Evolutionary conservation across 2,797 vertebrate genomes (phyloP).

Genomic region (Nannoperca obscura): DNA sequence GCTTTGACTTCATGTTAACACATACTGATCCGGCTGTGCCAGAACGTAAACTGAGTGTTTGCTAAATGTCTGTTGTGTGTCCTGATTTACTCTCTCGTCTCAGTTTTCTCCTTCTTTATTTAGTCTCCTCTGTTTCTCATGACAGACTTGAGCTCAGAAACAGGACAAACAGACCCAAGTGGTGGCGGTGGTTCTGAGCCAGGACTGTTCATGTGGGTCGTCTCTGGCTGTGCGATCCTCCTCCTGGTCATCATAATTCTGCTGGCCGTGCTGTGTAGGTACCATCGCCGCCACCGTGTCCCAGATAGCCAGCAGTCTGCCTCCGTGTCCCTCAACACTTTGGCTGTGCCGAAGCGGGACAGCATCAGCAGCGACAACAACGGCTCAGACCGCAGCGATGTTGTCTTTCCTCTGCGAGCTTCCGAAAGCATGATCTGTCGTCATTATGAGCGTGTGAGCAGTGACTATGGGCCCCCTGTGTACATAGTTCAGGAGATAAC

Average conservation of each 20-base stretch:
- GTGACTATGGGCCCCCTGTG: slow-evolving; percentile 96
- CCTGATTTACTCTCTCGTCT: slow-evolving; percentile 35
- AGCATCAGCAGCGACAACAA: slow-evolving; percentile 89
- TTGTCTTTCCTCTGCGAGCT: slow-evolving; percentile 93
- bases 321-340: slow-evolving; percentile 92
- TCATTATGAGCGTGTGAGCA: slow-evolving; percentile 96
- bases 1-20: slow-evolving; percentile 34
- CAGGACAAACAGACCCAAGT: slow-evolving; percentile 78
- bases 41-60: slow-evolving; percentile 20
- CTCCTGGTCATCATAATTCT: slow-evolving; percentile 87
- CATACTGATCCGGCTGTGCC: slow-evolving; percentile 4
- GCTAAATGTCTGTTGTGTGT: slow-evolving; percentile 17
- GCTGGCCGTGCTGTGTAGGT: slow-evolving; percentile 89
- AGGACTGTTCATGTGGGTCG: slow-evolving; percentile 91
- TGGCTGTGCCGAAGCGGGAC: slow-evolving; percentile 92
- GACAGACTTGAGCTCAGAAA: slow-evolving; percentile 64
- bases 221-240: slow-evolving; percentile 90
- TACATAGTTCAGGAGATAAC: slow-evolving; percentile 99
- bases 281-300: slow-evolving; percentile 85
- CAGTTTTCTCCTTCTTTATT: background rate
- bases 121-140: slow-evolving; percentile 16
- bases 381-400: slow-evolving; percentile 95
- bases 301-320: slow-evolving; percentile 91
- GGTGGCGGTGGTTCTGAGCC: slow-evolving; percentile 88
- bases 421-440: slow-evolving; percentile 95